Evolutionary conservation across 2,113 vertebrate species (phyloP).

Genomic region (Coturnix japonica): DNA sequence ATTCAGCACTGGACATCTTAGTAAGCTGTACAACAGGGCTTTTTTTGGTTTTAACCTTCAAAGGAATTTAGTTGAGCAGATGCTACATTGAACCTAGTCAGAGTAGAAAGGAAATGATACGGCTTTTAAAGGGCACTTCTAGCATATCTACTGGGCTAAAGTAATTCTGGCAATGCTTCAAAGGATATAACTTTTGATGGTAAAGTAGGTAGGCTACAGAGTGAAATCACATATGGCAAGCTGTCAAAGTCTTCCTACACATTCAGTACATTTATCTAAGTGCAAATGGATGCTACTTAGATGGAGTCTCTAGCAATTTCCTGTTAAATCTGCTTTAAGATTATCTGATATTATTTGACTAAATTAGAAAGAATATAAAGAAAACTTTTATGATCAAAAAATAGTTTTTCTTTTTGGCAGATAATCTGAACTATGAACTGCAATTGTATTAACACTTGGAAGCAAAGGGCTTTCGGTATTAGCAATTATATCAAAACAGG

Average conservation of each 20-base stretch:
- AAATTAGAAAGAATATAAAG: conserved; percentile 78
- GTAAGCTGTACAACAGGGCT: conserved; percentile 18
- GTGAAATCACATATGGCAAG: conserved; percentile 92
- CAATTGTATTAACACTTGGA: conserved; percentile 78
- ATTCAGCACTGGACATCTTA: conserved; percentile 55
- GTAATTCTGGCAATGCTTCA: conserved; percentile 87
- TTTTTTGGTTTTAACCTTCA: conserved; percentile 83
- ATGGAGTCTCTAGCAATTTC: conserved; percentile 79
- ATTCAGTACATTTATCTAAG: conserved; percentile 95
- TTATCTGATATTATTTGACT: conserved; percentile 86
- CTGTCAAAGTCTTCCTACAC: conserved; percentile 89
- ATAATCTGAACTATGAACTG: conserved; percentile 80
- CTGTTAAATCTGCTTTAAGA: conserved; percentile 78
- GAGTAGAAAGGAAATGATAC: conserved; percentile 82
- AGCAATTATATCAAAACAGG: conserved; percentile 81
- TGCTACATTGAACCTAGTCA: conserved; percentile 82
- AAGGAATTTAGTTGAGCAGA: conserved; percentile 85
- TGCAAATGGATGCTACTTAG: conserved; percentile 90
- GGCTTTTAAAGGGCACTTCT: conserved; percentile 86
- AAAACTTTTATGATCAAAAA: conserved; percentile 85
- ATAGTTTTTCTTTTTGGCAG: conserved; percentile 78
- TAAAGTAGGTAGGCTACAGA: conserved; percentile 92
- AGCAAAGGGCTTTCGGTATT: conserved; percentile 76
- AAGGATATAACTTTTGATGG: conserved; percentile 90
- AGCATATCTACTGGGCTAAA: conserved; percentile 83